Conservation (phyloP, 2,797 vertebrate genomes). For the Hemitrygon akajei region DNA sequence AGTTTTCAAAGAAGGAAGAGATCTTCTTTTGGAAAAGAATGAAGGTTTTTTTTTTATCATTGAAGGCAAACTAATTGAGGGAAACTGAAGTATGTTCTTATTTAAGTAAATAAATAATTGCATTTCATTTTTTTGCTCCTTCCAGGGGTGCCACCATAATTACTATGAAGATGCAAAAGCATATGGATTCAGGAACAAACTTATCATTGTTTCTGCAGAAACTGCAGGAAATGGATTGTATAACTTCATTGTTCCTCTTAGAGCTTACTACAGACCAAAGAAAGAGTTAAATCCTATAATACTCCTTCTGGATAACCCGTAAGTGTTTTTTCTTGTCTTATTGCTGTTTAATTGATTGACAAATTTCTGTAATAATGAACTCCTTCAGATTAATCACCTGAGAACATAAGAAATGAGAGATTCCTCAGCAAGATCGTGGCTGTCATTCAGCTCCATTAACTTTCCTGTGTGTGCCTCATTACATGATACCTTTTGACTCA, state of each 20-base stretch:
- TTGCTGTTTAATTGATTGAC: background rate
- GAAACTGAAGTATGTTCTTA: background rate
- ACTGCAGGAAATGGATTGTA: slow-evolving; percentile 93
- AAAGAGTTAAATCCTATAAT: slow-evolving; percentile 95
- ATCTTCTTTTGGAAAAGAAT: background rate
- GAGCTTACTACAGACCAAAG: slow-evolving; percentile 90
- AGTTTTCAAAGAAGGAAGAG: too few relatives aligned
- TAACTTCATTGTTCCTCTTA: slow-evolving; percentile 93
- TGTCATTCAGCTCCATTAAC: too few relatives aligned
- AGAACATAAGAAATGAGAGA: too few relatives aligned
- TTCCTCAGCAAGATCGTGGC: too few relatives aligned
- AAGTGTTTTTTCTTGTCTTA: slow-evolving; percentile 51
- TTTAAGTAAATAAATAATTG: background rate
- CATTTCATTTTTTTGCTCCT: slow-evolving; percentile 41
- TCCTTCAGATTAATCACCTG: background rate
- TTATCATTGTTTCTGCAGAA: slow-evolving; percentile 96
- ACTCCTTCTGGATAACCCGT: slow-evolving; percentile 88
- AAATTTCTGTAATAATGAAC: background rate
- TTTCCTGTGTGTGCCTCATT: too few relatives aligned
- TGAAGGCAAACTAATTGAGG: background rate
- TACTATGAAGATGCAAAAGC: slow-evolving; percentile 93
- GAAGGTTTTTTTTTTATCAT: background rate
- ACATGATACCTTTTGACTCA: too few relatives aligned
- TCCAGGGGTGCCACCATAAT: slow-evolving; percentile 85
- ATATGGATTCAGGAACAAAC: slow-evolving; percentile 93